Percentiles rank a stretch among this genome's conserved stretches.
phyloP scores from a whole-genome alignment of 1,140 invertebrate species.

The Brachionus plicatilis region DNA sequence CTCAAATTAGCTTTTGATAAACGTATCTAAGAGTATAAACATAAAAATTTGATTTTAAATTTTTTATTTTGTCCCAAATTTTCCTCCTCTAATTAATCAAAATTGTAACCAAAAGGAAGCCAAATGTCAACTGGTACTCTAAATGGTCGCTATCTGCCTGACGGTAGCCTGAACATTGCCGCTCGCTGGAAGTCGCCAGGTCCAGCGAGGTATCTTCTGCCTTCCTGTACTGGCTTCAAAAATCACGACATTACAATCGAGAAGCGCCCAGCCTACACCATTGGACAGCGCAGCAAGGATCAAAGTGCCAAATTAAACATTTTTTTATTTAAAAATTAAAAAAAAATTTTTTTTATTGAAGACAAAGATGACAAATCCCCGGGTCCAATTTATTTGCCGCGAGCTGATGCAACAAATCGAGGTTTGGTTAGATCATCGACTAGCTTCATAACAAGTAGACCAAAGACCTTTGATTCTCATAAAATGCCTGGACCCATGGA shows the following conservation, averaged over 20 bases:
- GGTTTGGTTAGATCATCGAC: not conserved
- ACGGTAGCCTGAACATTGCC: conserved; percentile 16
- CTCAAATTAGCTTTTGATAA: conserved; percentile 17
- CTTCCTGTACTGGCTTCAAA: conserved; percentile 14
- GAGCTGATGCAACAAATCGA: not conserved
- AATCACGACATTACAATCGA: conserved; percentile 18
- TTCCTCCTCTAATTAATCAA: not conserved
- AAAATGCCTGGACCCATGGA: not conserved
- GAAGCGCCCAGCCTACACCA: conserved; percentile 21
- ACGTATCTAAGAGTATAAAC: conserved; percentile 19
- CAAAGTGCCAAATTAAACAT: not conserved
- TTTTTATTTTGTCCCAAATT: not conserved
- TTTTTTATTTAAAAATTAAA: not conserved
- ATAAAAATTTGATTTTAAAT: conserved; percentile 10
- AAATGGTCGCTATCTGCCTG: conserved; percentile 26
- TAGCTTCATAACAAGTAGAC: not conserved
- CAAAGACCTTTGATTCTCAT: not conserved
- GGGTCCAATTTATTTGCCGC: conserved; percentile 24
- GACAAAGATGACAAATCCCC: not conserved
- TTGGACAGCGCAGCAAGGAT: not conserved
- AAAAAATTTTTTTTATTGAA: not conserved
- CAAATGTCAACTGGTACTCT: not conserved
- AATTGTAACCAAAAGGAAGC: not conserved
- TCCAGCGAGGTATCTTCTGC: conserved; percentile 9
- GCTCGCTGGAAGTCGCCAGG: conserved; percentile 33